Evolutionary conservation across 1,140 invertebrate genomes (phyloP), one percentile per base, ranked within the genome.

Genomic region (Wasmannia auropunctata): DNA sequence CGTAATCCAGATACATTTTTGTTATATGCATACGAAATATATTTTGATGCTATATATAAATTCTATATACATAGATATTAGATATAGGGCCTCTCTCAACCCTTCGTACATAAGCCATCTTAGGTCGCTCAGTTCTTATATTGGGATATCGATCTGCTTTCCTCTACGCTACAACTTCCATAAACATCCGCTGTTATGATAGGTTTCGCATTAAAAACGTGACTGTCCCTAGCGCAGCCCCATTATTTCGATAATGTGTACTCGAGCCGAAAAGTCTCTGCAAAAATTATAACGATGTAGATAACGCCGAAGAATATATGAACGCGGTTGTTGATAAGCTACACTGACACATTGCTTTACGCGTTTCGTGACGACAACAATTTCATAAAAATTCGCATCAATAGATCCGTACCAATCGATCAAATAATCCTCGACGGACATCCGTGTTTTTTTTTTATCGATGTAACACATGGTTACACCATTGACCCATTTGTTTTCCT

Each of bases 1-100:
- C 37, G 31, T 83, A 74, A 83, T 72, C 37, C 37, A 74, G 51
- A 74, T 34, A 83, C 51, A 83, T 74, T 83, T 43, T 83, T 43
- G 19, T n/a, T 54, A 60, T 34, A 81, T 46, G 25, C 31, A 77
- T 51, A 77, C 56, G 16, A 37, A 58, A 74, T 83, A 58, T 4
- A 83, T 83, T 83, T 81, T 58, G n/a, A 58, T 72, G 25, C 14
- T 60, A 51, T 43, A 46, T 46, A 83, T 72, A 11, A 43, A 70
- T 81, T 40, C 25, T 70, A 81, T 65, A 43, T n/a, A n/a, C n/a
- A n/a, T n/a, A n/a, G n/a, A n/a, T n/a, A n/a, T n/a, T n/a, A n/a
- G n/a, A n/a, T n/a, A n/a, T 56, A 56, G 74, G 25, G 25, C 28
- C 19, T 69, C 37, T 74, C 37, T 58, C 37, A 69, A 40, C 25